Evolutionary conservation across 2,888 invertebrate species (phyloP), one percentile per base, ranked within the genome.

Genomic region (Drymonia ruficornis): DNA sequence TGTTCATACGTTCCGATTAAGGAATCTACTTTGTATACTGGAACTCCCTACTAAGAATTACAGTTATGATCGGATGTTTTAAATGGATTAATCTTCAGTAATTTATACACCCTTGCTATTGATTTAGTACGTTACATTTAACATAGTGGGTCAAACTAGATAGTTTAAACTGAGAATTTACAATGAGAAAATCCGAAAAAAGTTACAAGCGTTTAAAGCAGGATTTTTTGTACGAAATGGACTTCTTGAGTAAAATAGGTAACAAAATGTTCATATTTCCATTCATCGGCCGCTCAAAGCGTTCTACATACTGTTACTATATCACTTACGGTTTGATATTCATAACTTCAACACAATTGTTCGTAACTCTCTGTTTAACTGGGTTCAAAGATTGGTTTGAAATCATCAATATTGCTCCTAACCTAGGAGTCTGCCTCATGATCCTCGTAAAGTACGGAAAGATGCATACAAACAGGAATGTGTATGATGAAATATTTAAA

Each of bases 401-500:
- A 49, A 70, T 90, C 1, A 78, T 87, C 3, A 86, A 88, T 46
- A 76, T 88, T 0, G 84, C 84, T 7, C 89, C 91, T 0, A 89
- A 90, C 54, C 71, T 89, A 0, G 90, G 88, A 13, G 87, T 82
- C 0, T 82, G 82, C 50, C 53, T 85, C 7, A 81, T 89, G 76
- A 77, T 86, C 0, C 54, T 79, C 1, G 73, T 84, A 13, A 89
- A 89, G 56, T 87, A 83, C 48, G 67, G 62, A 1, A 86, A 81
- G 67, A 72, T 87, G 18, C 71, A 85, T 28, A 70, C 60, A 0
- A 70, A 85, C 59, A 79, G 65, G 31, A 51, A 72, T 3, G 38
- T 83, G 1, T 89, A 89, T 23, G 56, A 84, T 2, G 56, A 70
- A 13, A 80, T 87, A 23, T 74, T 78, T 23, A 49, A 74, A 7